Evolutionary conservation across 2,113 vertebrate species (phyloP), one percentile per base, ranked within the genome.

Genomic region (Alligator sinensis): DNA sequence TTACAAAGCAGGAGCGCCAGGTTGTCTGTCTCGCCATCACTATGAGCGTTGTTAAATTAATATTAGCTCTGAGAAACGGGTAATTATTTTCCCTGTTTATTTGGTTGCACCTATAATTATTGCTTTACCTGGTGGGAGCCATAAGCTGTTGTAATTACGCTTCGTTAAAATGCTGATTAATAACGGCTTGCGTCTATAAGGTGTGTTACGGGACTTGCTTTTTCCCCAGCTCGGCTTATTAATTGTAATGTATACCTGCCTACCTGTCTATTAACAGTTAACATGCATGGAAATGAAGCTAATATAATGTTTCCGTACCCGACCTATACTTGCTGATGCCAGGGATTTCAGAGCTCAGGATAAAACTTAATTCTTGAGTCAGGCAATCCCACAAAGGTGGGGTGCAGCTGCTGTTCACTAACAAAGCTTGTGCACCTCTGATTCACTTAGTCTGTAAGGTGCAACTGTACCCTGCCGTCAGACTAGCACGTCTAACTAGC

Each of bases 91-190:
- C 89, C 96, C 89, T 97, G 96, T 95, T 97, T 97, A 96, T 96
- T 97, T 96, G 96, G 93, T 95, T 94, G 95, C 91, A 96, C 97
- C 97, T 97, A 97, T 96, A 97, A 97, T 97, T 96, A 97, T 93
- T 95, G 94, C 94, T 96, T 97, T 97, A 97, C 97, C 97, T 98
- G 95, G 95, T 96, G 94, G 97, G 96, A 98, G 92, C 94, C 96
- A 97, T 97, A 97, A 97, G 93, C 96, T 94, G 95, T 92, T 97
- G 87, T 97, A 98, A 98, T 98, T 98, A 98, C 92, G 89, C 91
- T 97, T 97, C 86, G 96, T 98, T 98, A 97, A 97, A 97, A 97
- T 97, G 97, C 95, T 97, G 97, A 98, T 98, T 98, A 97, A 97
- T 98, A 98, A 96, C 9, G 62, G 92, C 87, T 96, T 95, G 92